phyloP scores from a whole-genome alignment of 2,797 vertebrate genomes.

The Nannoperca obscura region DNA sequence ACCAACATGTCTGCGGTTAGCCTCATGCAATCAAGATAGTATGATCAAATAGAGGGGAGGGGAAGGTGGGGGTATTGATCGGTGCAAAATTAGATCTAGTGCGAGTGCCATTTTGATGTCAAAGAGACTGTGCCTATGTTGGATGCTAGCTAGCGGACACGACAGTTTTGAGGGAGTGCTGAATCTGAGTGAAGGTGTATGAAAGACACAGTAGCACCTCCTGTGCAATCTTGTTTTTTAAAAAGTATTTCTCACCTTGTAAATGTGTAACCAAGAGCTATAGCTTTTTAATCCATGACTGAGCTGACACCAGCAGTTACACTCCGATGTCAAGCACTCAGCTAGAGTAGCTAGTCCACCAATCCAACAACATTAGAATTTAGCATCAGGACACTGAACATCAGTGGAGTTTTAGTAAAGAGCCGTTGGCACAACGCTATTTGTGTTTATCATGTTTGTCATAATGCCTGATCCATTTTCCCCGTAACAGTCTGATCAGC shows the following conservation, averaged over 20 bases:
- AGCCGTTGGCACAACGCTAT: neutral
- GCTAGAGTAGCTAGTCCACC: constrained; percentile 24
- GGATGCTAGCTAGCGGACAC: constrained; percentile 20
- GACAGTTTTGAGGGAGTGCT: constrained; percentile 21
- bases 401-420: constrained; percentile 23
- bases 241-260: constrained; percentile 50
- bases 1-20: constrained; percentile 5
- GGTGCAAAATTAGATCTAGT: constrained; percentile 28
- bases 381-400: constrained; percentile 28
- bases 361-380: constrained; percentile 5
- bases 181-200: constrained; percentile 10
- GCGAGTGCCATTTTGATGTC: constrained; percentile 68
- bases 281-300: constrained; percentile 60
- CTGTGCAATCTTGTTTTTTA: constrained; percentile 30
- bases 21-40: constrained; percentile 1
- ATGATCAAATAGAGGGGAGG: neutral
- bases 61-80: neutral
- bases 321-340: constrained; percentile 53
- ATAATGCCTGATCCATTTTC: constrained; percentile 50
- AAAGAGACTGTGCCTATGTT: constrained; percentile 54
- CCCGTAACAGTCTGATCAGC: constrained; percentile 61
- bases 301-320: constrained; percentile 76
- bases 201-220: constrained; percentile 38
- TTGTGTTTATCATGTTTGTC: constrained; percentile 33
- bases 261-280: constrained; percentile 64